Base-by-base conservation (phyloP, 2,888 invertebrate species). In the Glyphotaelius pellucidus region DNA sequence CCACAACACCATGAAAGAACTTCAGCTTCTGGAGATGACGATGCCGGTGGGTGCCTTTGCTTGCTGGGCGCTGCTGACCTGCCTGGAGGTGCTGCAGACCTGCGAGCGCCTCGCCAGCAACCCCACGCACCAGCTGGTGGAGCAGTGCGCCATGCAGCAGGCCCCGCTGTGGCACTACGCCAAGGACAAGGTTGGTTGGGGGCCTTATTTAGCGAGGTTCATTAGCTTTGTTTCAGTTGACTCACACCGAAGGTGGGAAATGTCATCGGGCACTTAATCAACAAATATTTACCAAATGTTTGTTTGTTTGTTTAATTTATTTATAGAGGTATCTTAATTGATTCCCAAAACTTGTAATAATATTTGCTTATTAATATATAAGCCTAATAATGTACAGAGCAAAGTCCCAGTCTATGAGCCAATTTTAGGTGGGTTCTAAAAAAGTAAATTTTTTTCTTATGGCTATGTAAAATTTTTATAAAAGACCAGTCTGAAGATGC, bases 51-150 rank as follows among this genome's bases (percentile, higher is more conserved):
- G 99, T 80, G 98, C 99, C 0, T 96, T 98, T 2, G 97, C 98
- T 67, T 99, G 99, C 94, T 99, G 99, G 99, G 97, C 99, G 92
- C 98, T 99, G 94, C 96, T 99, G 0, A 99, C 98, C 92, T 98
- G 98, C 93, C 96, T 99, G 92, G 99, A 99, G 95, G 98, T 99
- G 1, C 95, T 99, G 90, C 97, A 98, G 89, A 97, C 98, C 1
- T 98, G 98, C 95, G 98, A 98, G 94, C 96, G 96, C 80, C 95
- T 96, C 7, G 96, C 97, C 94, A 97, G 97, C 38, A 97, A 97
- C 94, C 97, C 97, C 92, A 96, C 97, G 52, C 94, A 95, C 93
- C 95, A 95, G 92, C 94, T 95, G 11, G 83, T 95, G 5, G 97
- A 98, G 94, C 97, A 97, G 92, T 98, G 98, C 94, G 98, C 98